These are phyloP conservation scores for Phalacrocorax carbo DNA, from an alignment of 2,113 vertebrate genomes.

Conservation along the genomic window DNA sequence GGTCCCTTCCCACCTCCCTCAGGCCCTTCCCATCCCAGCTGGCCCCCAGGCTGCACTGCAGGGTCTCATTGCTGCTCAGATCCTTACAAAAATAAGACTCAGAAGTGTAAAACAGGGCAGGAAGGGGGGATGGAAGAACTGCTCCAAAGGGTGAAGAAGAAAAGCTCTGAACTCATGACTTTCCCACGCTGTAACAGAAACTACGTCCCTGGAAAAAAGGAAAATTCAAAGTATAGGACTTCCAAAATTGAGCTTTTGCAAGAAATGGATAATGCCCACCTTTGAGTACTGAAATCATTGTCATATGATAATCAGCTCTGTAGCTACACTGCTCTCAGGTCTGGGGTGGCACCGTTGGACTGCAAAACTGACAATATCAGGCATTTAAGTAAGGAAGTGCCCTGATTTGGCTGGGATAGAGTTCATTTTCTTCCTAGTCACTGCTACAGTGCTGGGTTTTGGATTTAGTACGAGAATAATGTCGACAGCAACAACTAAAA, in stretches of 20 bases:
- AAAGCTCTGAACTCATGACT: constrained; percentile 32
- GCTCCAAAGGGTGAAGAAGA: not conserved
- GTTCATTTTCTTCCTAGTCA: too few relatives aligned
- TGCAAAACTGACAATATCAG: not conserved
- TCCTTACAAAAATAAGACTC: not conserved
- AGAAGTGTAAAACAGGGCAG: not conserved
- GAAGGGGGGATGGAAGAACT: not conserved
- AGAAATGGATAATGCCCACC: not conserved
- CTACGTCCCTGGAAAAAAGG: too few relatives aligned
- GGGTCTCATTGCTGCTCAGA: not conserved
- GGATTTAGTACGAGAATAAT: too few relatives aligned
- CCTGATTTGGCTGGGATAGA: too few relatives aligned
- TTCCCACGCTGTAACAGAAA: not conserved
- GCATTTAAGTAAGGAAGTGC: not conserved
- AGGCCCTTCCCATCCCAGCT: not conserved
- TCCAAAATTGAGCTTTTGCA: not conserved
- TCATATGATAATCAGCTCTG: too few relatives aligned
- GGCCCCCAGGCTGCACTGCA: too few relatives aligned
- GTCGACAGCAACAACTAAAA: too few relatives aligned
- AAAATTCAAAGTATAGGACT: not conserved
- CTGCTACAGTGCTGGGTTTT: too few relatives aligned
- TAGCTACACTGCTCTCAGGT: not conserved
- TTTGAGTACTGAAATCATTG: not conserved
- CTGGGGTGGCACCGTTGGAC: too few relatives aligned
- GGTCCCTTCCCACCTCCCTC: not conserved